These are phyloP conservation scores for Magallana gigas DNA, from an alignment of 1,140 invertebrate species.

Conservation along the genomic window DNA sequence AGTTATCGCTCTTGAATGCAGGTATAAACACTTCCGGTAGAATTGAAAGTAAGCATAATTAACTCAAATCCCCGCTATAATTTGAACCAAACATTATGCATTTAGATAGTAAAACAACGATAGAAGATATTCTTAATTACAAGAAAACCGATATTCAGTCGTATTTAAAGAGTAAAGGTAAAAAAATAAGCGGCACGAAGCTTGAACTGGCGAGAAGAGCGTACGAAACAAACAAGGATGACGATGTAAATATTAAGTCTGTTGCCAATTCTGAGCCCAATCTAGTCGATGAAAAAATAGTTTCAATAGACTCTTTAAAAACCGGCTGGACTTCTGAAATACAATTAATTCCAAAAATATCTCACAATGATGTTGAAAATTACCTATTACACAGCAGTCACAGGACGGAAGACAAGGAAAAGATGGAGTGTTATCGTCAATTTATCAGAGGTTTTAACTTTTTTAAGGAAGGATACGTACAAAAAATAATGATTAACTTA, in stretches of 20 bases:
- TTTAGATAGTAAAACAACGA: constrained; percentile 4
- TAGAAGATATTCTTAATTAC: background rate
- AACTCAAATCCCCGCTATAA: too few relatives aligned
- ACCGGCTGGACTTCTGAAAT: background rate
- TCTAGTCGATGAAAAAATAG: too few relatives aligned
- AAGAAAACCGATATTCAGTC: background rate
- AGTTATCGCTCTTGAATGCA: constrained; percentile 1
- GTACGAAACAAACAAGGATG: too few relatives aligned
- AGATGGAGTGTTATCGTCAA: constrained; percentile 52
- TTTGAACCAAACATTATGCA: background rate
- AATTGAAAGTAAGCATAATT: background rate
- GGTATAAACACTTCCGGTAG: constrained; percentile 18
- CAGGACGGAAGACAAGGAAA: constrained; percentile 27
- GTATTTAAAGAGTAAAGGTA: background rate
- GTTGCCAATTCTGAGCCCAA: too few relatives aligned
- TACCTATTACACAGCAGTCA: too few relatives aligned
- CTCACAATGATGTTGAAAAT: too few relatives aligned
- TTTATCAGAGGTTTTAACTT: too few relatives aligned
- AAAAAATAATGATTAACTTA: constrained; percentile 38
- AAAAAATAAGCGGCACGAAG: background rate
- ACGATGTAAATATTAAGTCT: too few relatives aligned
- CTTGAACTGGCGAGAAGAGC: background rate
- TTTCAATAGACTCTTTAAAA: too few relatives aligned
- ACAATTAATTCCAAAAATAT: constrained; percentile 21
- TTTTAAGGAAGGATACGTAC: too few relatives aligned